phyloP scores from a whole-genome alignment of 1,140 invertebrate species.

The Agrilus planipennis region DNA sequence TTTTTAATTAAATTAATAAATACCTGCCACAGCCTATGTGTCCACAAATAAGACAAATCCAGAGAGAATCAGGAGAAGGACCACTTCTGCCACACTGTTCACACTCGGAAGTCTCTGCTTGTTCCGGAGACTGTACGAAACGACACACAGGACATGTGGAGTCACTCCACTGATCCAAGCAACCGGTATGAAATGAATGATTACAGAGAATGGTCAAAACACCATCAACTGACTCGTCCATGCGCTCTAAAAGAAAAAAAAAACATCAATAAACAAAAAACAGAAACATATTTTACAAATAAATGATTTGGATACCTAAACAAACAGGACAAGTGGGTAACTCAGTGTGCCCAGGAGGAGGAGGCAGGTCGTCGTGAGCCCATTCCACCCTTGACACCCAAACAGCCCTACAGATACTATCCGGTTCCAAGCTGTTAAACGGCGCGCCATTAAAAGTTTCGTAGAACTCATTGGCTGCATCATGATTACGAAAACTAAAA shows the following conservation, averaged over 20 bases:
- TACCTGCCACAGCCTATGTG: conserved; percentile 89
- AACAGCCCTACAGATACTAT: conserved; percentile 80
- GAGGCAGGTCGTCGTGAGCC: conserved; percentile 51
- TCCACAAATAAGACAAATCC: conserved; percentile 99
- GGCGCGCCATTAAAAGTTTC: conserved; percentile 80
- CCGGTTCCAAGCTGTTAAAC: conserved; percentile 89
- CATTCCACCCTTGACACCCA: conserved; percentile 92
- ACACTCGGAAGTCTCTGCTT: conserved; percentile 30
- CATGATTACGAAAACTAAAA: conserved; percentile 48
- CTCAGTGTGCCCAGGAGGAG: conserved; percentile 76
- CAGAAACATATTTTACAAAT: conserved; percentile 6
- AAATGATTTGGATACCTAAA: conserved; percentile 36
- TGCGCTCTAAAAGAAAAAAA: conserved; percentile 75
- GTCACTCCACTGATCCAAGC: conserved; percentile 94
- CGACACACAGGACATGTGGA: conserved; percentile 60
- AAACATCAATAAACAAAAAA: no score
- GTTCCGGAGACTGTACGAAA: conserved; percentile 89
- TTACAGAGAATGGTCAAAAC: conserved; percentile 97
- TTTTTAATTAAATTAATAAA: conserved; percentile 33
- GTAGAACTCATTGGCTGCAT: conserved; percentile 84
- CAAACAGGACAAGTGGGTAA: conserved; percentile 97
- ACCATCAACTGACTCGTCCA: conserved; percentile 97
- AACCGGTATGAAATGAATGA: conserved; percentile 93
- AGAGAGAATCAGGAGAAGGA: conserved; percentile 62
- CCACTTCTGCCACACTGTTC: conserved; percentile 25